Conservation (phyloP, 2,888 invertebrate genomes). For the Calliopum simillimum region DNA sequence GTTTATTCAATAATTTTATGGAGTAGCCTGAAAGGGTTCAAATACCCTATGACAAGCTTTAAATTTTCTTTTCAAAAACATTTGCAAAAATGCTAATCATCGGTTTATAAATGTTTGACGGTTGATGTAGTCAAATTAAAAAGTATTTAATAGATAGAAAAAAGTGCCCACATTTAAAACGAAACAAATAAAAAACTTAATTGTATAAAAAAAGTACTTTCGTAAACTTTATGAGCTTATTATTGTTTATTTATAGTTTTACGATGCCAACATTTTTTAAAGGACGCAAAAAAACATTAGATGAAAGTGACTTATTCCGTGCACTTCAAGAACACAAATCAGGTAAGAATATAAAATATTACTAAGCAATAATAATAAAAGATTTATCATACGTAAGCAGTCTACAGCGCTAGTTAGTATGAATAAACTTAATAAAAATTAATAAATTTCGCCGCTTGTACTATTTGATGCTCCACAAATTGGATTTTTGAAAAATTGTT, state of each 20-base stretch:
- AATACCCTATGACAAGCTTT: no score
- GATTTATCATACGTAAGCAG: neutral
- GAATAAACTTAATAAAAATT: neutral
- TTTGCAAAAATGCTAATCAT: no score
- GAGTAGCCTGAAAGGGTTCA: no score
- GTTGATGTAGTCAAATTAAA: no score
- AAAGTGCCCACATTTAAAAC: no score
- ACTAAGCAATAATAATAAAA: neutral
- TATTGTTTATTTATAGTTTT: constrained; percentile 72
- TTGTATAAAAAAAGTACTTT: neutral
- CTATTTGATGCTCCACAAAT: neutral
- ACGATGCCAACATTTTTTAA: constrained; percentile 80
- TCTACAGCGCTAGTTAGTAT: neutral
- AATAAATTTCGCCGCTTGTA: neutral
- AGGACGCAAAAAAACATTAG: constrained; percentile 78
- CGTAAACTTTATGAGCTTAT: no score
- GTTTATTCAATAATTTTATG: no score
- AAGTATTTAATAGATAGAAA: no score
- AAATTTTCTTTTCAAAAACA: no score
- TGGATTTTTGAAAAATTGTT: neutral
- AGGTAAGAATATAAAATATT: constrained; percentile 47
- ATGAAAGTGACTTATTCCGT: constrained; percentile 79
- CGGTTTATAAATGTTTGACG: no score
- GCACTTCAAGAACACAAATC: constrained; percentile 78
- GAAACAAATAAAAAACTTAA: neutral